Percentiles rank a stretch among this genome's conserved stretches.
Conservation (phyloP, 2,888 invertebrate genomes). For the Chrysolina oricalcia region DNA sequence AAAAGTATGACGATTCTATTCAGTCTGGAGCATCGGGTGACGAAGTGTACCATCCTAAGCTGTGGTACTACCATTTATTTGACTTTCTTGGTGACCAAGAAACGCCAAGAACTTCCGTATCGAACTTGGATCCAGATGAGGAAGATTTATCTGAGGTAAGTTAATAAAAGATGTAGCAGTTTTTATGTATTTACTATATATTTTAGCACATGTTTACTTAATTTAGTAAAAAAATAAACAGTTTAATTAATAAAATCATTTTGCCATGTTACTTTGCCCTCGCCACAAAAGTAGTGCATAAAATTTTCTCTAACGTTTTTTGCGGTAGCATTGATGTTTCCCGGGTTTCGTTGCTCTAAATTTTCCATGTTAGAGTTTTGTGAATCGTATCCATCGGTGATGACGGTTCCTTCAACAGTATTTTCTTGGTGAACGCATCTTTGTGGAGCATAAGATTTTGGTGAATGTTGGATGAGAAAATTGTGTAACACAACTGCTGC, state of each 20-base stretch:
- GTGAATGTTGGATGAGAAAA: constrained; percentile 3
- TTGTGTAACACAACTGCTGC: constrained; percentile 4
- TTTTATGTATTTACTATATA: not conserved
- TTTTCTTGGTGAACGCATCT: constrained; percentile 16
- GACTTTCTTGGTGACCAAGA: constrained; percentile 35
- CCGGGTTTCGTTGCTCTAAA: not conserved
- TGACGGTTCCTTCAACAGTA: not conserved
- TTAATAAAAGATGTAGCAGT: not conserved
- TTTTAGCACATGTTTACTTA: not conserved
- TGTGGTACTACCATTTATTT: constrained; percentile 34
- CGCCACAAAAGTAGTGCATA: constrained; percentile 18
- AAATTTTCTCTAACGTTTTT: constrained; percentile 23
- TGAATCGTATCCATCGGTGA: not conserved
- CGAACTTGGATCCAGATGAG: not conserved
- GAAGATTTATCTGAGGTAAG: not conserved
- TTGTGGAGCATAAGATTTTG: constrained; percentile 1
- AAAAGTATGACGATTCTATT: constrained; percentile 40
- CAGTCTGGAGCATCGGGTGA: constrained; percentile 36
- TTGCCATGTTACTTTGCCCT: constrained; percentile 32
- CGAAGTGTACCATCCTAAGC: constrained; percentile 26
- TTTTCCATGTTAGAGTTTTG: not conserved
- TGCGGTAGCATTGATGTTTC: not conserved
- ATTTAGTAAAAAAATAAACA: not conserved
- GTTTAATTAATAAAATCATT: not conserved
- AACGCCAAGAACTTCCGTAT: constrained; percentile 21